Conservation (phyloP, 2,113 vertebrate genomes). For the Lonchura striata region DNA sequence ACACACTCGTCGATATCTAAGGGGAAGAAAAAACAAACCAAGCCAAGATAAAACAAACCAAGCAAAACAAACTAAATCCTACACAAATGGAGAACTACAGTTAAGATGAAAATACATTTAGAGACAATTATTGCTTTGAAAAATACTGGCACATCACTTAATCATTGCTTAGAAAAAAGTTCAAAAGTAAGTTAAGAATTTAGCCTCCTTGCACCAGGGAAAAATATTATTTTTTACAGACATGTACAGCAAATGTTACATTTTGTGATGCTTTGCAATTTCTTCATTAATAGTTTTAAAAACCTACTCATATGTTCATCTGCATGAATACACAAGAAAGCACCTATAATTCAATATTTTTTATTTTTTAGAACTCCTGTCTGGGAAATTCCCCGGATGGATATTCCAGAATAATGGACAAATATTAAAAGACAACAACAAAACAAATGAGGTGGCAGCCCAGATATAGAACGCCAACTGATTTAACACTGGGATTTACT, state of each 20-base stretch:
- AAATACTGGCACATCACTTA: neutral
- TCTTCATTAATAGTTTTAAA: neutral
- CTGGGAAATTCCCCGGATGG: neutral
- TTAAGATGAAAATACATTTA: neutral
- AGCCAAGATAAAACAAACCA: neutral
- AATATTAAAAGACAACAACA: neutral
- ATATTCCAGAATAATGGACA: neutral
- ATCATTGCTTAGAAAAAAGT: neutral
- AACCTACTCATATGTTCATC: neutral
- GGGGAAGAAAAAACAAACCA: neutral
- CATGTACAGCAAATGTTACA: neutral
- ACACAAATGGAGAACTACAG: neutral
- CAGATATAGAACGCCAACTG: neutral
- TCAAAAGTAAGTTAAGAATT: neutral
- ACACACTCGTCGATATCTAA: slow-evolving; percentile 79
- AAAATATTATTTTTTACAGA: neutral
- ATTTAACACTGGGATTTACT: neutral
- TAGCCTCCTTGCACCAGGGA: neutral
- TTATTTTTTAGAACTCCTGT: neutral
- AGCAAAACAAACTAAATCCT: neutral
- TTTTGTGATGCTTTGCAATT: neutral
- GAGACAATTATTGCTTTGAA: neutral
- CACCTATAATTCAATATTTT: neutral
- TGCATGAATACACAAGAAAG: neutral
- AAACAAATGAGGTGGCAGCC: neutral